Evolutionary conservation across 2,888 invertebrate species (phyloP).

Genomic region (Mythimna ferrago): DNA sequence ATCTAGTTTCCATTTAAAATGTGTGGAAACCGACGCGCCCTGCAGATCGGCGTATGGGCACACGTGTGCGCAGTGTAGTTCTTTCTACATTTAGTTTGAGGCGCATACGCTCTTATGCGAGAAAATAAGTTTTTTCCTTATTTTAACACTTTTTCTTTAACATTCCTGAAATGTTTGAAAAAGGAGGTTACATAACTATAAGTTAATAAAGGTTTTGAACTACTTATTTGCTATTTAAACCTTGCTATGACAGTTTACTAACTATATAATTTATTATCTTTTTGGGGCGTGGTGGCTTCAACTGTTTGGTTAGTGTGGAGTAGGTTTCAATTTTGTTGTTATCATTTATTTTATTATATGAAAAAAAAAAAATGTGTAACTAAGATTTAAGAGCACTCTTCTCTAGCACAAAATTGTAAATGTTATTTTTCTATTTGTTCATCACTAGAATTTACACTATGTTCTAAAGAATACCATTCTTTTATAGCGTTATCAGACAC

Average conservation of each 20-base stretch:
- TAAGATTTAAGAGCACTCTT: too few relatives aligned
- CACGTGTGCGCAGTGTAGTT: too few relatives aligned
- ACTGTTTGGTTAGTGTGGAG: conserved; percentile 27
- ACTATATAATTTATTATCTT: conserved; percentile 42
- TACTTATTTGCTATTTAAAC: conserved; percentile 6
- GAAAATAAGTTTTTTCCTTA: too few relatives aligned
- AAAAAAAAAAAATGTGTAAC: too few relatives aligned
- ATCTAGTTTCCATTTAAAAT: too few relatives aligned
- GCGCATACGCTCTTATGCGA: too few relatives aligned
- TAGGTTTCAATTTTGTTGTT: background rate
- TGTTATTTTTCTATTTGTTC: too few relatives aligned
- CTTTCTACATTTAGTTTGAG: too few relatives aligned
- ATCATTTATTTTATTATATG: too few relatives aligned
- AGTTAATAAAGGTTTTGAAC: background rate
- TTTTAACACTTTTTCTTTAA: background rate
- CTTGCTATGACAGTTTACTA: conserved; percentile 11
- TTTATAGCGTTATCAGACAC: background rate
- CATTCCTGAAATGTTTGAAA: background rate
- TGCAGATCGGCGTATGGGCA: too few relatives aligned
- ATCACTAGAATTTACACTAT: background rate
- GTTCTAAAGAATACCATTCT: background rate
- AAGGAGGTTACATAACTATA: background rate
- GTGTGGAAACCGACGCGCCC: too few relatives aligned
- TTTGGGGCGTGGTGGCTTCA: conserved; percentile 27
- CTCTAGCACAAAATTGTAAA: too few relatives aligned